Evolutionary conservation across 2,113 vertebrate species (phyloP).

Genomic region (western clawed frog (Xenopus tropicalis)): UCB_Xtro_10.0 CM004451.2:74487001-74487500

Average conservation of each 20-base stretch:
- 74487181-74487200: slow-evolving; percentile 65
- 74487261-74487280: too few species aligned
- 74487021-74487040: slow-evolving; percentile 83
- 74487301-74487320: background rate
- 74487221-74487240: slow-evolving; percentile 1
- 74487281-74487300: background rate
- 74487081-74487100: slow-evolving; percentile 91
- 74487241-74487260: background rate
- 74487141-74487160: slow-evolving; percentile 65
- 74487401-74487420: slow-evolving; percentile 90
- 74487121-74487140: slow-evolving; percentile 78
- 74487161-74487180: slow-evolving; percentile 66
- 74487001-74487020: slow-evolving; percentile 78
- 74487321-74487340: slow-evolving; percentile 56
- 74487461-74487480: slow-evolving; percentile 91
- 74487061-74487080: slow-evolving; percentile 88
- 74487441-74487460: slow-evolving; percentile 96
- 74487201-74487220: slow-evolving; percentile 54
- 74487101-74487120: slow-evolving; percentile 73
- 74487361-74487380: slow-evolving; percentile 96
- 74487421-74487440: slow-evolving; percentile 94
- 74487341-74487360: slow-evolving; percentile 98
- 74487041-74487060: slow-evolving; percentile 77
- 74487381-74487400: slow-evolving; percentile 98
- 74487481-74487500: too few species aligned